Base-by-base conservation (phyloP, 2,113 vertebrate species). In the Piaya cayana region DNA sequence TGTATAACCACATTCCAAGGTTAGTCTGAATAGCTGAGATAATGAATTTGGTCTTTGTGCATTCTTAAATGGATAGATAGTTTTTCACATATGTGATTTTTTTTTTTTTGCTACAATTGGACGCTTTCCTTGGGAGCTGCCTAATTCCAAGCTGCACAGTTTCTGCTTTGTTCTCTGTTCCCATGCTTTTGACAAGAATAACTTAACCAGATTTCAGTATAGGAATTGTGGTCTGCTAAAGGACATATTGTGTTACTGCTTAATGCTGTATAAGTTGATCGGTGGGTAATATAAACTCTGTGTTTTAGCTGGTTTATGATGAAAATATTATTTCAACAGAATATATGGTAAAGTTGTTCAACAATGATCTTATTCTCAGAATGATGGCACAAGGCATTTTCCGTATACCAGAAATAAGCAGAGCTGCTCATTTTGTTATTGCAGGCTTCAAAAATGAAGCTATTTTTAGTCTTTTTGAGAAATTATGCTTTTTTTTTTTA, bases 21-120 rank as follows among this genome's bases (percentile, higher is more conserved):
- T 97, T 97, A 94, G 95, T 91, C 95, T 92, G 94, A 96, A 97
- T 95, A 96, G 96, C 97, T 97, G 95, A 97, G 93, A 96, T 96
- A 97, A 97, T 97, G 95, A 96, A 86, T 97, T 97, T 96, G 95
- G 96, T 95, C 95, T 97, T 97, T 96, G 93, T 95, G 82, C 96
- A 78, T 97, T 97, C 95, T 96, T 96, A 95, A 95, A 94, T 85
- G 95, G 94, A 95, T 93, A 96, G 93, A 95, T 94, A 95, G 95
- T 87, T 95, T 96, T 97, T 97, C 94, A 91, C 94, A 90, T 92
- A 88, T 95, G 86, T 90, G 96, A 90, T 52, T 22, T 47, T 47
- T 45, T 16, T 74, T 88, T 88, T 62, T 55, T 71, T 23, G 39
- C 93, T 96, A 92, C 77, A 87, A 92, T 94, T 97, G 96, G 90